phyloP scores from a whole-genome alignment of 2,113 vertebrate species.

The Saimiri boliviensis region DNA sequence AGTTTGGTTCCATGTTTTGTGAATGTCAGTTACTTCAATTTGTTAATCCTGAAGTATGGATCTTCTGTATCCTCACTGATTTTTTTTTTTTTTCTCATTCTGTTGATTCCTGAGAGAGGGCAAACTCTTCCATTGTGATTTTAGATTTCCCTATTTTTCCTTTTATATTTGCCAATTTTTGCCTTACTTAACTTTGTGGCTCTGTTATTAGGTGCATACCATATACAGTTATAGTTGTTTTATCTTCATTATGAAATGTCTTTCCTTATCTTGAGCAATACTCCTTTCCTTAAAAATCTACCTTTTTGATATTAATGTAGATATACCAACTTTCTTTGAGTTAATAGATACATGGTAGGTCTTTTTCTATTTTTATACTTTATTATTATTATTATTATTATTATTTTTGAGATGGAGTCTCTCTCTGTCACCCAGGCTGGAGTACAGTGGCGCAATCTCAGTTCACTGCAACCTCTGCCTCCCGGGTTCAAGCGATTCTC shows the following conservation, averaged over 20 bases:
- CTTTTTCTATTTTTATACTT: not conserved
- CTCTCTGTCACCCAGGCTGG: not conserved
- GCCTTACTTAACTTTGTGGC: not conserved
- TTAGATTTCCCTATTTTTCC: not conserved
- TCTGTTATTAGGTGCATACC: not conserved
- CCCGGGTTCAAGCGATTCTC: not conserved
- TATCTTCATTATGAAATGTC: not conserved
- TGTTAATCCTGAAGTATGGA: not conserved
- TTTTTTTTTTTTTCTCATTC: not conserved
- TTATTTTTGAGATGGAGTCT: not conserved
- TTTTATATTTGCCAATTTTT: conserved; percentile 13
- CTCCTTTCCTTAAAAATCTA: not conserved
- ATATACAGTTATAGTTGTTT: not conserved
- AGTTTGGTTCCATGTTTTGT: not conserved
- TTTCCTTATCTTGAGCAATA: not conserved
- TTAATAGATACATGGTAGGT: not conserved
- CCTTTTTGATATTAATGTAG: not conserved
- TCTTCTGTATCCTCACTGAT: not conserved
- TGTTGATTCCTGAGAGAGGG: not conserved
- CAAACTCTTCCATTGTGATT: not conserved
- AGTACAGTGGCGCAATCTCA: not conserved
- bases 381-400: not conserved
- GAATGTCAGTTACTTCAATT: not conserved
- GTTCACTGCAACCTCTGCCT: not conserved
- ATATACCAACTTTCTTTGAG: not conserved